phyloP scores from a whole-genome alignment of 2,797 vertebrate genomes.

The Miichthys miiuy region DNA sequence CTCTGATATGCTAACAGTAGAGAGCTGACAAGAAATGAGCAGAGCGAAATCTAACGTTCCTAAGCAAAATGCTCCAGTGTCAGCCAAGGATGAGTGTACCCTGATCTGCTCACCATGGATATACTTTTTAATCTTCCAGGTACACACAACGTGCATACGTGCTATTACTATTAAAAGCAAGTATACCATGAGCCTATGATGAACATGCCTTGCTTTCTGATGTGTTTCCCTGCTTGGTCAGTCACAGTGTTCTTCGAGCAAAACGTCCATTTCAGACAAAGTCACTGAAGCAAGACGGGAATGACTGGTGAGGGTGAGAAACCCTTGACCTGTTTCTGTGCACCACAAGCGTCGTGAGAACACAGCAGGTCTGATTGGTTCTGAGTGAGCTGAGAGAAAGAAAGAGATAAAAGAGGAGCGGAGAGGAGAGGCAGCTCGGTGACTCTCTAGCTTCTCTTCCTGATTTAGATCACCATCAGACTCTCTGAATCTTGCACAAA shows the following conservation, averaged over 20 bases:
- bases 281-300: slow-evolving; percentile 29
- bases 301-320: slow-evolving; percentile 5
- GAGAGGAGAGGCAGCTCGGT: slow-evolving; percentile 21
- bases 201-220: slow-evolving; percentile 7
- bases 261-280: slow-evolving; percentile 26
- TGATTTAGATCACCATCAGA: slow-evolving; percentile 58
- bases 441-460: slow-evolving; percentile 38
- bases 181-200: background rate
- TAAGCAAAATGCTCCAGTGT: background rate
- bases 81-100: background rate
- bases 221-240: background rate
- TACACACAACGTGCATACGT: no score
- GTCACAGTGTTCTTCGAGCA: background rate
- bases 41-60: background rate
- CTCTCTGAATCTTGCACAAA: slow-evolving; percentile 21
- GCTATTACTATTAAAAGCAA: background rate
- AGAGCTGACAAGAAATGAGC: background rate
- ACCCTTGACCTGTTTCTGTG: slow-evolving; percentile 46
- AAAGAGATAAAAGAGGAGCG: background rate
- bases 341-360: slow-evolving; percentile 38
- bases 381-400: slow-evolving; percentile 42
- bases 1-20: background rate
- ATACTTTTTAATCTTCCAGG: no score
- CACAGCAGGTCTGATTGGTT: slow-evolving; percentile 38
- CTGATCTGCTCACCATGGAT: background rate